Percentiles rank a stretch among this genome's conserved stretches.
phyloP scores from a whole-genome alignment of 2,888 invertebrate genomes.

The Epiblema foenella region DNA sequence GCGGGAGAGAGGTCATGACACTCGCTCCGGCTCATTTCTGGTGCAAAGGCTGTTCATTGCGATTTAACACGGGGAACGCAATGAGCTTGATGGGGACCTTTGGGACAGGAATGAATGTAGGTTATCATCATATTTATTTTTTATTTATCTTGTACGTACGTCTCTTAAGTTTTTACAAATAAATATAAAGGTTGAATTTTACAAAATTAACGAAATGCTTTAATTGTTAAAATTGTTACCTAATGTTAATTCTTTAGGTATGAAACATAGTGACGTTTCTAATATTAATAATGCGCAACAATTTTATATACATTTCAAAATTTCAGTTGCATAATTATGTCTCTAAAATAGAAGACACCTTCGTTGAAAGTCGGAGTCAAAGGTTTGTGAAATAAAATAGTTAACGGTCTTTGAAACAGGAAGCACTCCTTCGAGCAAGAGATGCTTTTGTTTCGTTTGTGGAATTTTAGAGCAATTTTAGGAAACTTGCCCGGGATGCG shows the following conservation, averaged over 20 bases:
- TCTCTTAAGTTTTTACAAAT: too few species aligned
- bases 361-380: conserved; percentile 23
- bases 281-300: too few species aligned
- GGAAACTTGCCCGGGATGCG: conserved; percentile 26
- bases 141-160: too few species aligned
- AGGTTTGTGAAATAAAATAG: conserved; percentile 25
- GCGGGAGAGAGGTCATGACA: too few species aligned
- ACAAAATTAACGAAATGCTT: neutral
- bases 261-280: too few species aligned
- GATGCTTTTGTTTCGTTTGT: conserved; percentile 13
- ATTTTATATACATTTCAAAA: neutral
- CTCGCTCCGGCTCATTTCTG: too few species aligned
- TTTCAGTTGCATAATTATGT: neutral
- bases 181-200: too few species aligned
- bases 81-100: too few species aligned
- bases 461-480: conserved; percentile 21
- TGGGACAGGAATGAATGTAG: too few species aligned
- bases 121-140: too few species aligned
- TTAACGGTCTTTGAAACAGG: conserved; percentile 28
- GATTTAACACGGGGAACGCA: too few species aligned
- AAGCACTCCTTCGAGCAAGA: conserved; percentile 29
- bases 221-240: neutral
- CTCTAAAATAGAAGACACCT: neutral
- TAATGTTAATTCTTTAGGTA: neutral
- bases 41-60: too few species aligned